A percentile compares a stretch with the other conserved stretches of the same genome.
Evolutionary conservation across 2,797 vertebrate species (phyloP).

Genomic region (Hemitrygon akajei): DNA sequence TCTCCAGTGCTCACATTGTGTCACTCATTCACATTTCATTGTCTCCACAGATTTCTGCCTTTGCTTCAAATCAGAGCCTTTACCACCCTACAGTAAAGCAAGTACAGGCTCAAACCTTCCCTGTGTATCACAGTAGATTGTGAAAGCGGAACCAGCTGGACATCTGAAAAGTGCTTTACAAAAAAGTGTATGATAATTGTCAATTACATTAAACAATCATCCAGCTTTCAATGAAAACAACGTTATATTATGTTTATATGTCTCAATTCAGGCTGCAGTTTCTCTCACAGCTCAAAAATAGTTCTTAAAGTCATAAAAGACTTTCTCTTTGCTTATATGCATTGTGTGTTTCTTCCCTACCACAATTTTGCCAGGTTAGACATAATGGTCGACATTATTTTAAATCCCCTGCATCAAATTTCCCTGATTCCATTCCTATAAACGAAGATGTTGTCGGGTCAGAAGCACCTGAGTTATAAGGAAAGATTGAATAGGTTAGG

Average conservation of each 20-base stretch:
- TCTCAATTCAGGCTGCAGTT: not conserved
- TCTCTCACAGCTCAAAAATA: not conserved
- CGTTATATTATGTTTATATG: not conserved
- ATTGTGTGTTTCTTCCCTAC: not conserved
- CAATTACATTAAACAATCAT: not conserved
- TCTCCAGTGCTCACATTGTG: too few species aligned
- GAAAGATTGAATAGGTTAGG: too few species aligned
- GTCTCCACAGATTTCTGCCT: too few species aligned
- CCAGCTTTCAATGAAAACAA: not conserved
- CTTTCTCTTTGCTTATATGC: not conserved
- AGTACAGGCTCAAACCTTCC: not conserved
- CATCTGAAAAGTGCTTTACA: not conserved
- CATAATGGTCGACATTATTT: not conserved
- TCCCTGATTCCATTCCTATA: not conserved
- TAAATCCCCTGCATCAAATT: not conserved
- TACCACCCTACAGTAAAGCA: not conserved
- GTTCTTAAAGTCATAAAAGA: not conserved
- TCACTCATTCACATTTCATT: too few species aligned
- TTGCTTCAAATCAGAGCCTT: too few species aligned
- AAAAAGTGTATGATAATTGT: not conserved
- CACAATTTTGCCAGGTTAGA: not conserved
- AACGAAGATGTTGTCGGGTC: not conserved
- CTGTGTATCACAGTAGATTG: too few species aligned
- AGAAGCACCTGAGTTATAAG: too few species aligned
- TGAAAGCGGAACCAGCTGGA: not conserved